Evolutionary conservation across 1,140 invertebrate genomes (phyloP), one percentile per base, ranked within the genome.

Genomic region (Drosophila varians): DNA sequence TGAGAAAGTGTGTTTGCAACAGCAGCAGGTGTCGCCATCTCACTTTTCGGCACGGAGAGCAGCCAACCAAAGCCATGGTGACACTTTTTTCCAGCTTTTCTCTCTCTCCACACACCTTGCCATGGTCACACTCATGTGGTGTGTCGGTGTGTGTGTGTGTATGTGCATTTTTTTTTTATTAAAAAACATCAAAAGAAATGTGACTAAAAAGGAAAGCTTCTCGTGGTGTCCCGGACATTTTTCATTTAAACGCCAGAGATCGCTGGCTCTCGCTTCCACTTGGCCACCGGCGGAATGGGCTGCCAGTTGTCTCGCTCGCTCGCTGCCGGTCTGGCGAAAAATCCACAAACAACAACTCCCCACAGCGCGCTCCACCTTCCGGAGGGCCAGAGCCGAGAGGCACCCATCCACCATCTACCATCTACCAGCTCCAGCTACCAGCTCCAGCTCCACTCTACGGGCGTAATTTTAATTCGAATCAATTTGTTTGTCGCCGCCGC

Each of bases 391-490:
- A n/a, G 9, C 28, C 28, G 28, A 31, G 28, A 31, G 28, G 28
- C 25, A 28, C 23, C 46, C 4, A 6, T 7, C 43, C 28, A 31
- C 19, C 43, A n/a, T 16, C 25, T 48, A n/a, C 46, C 25, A 26
- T 12, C 18, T 34, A 6, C 38, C 18, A 14, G 14, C 38, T 48
- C 46, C 25, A 26, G 36, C 18, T 34, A 6, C 38, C 18, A 14
- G 14, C 38, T 42, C 38, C 38, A 42, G 6, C 9, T 38, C 36
- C 36, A 38, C 36, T 38, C 36, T 75, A 58, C 52, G 68, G 55
- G 58, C 53, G 77, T 86, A 65, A 86, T 86, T 86, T 86, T 86
- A 86, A 86, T 86, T 86, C 80, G 80, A 84, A 86, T 84, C 80
- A 84, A 84, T 84, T 84, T 84, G 80, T 80, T 84, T 84, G 79